Conservation (phyloP, 2,888 invertebrate species). For the Cristatella mucedo region DNA sequence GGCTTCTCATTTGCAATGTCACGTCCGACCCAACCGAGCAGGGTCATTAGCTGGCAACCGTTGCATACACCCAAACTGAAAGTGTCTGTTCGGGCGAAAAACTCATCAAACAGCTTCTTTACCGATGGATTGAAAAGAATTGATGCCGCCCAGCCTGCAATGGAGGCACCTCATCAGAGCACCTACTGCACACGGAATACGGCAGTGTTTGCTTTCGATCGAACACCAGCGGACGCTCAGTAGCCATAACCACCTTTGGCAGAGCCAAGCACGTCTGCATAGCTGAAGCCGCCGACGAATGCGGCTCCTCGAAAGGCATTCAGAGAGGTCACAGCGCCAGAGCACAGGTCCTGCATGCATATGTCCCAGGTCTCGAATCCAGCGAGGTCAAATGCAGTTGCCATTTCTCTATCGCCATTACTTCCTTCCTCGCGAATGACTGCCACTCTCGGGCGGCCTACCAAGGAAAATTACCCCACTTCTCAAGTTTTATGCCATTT, state of each 20-base stretch:
- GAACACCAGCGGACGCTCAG: neutral
- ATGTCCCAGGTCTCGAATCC: slow-evolving; percentile 80
- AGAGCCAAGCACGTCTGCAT: slow-evolving; percentile 90
- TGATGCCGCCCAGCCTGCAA: slow-evolving; percentile 76
- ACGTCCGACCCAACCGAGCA: slow-evolving; percentile 72
- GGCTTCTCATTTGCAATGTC: too few relatives aligned
- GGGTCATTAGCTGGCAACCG: slow-evolving; percentile 86
- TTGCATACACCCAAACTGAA: slow-evolving; percentile 97
- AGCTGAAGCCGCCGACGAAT: slow-evolving; percentile 97
- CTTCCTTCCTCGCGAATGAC: slow-evolving; percentile 89
- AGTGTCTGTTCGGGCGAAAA: slow-evolving; percentile 54
- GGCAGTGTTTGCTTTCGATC: too few relatives aligned
- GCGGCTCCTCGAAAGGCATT: slow-evolving; percentile 71
- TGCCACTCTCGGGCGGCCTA: slow-evolving; percentile 52
- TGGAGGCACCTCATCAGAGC: too few relatives aligned
- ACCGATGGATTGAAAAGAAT: slow-evolving; percentile 62
- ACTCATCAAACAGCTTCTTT: slow-evolving; percentile 59
- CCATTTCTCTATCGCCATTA: slow-evolving; percentile 94
- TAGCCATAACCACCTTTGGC: slow-evolving; percentile 50
- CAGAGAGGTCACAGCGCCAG: slow-evolving; percentile 52
- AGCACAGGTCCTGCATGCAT: slow-evolving; percentile 74
- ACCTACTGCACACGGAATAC: too few relatives aligned
- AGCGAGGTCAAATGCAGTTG: slow-evolving; percentile 65
- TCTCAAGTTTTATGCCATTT: neutral
- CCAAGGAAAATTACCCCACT: neutral